Conservation (phyloP, 2,113 vertebrate species). For the Cathartes aura region DNA sequence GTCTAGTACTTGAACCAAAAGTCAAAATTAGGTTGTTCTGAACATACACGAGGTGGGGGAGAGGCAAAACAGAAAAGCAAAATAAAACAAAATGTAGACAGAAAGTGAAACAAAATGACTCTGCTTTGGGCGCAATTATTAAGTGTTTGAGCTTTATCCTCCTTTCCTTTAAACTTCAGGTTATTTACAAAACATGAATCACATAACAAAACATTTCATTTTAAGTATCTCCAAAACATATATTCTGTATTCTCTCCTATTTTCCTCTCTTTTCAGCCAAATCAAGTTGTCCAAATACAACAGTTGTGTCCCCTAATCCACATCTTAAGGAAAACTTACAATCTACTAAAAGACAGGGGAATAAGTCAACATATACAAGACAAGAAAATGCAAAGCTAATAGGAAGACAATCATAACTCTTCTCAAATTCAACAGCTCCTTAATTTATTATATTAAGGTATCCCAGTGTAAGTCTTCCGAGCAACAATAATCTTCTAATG, state of each 20-base stretch:
- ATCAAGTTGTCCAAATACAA: not conserved
- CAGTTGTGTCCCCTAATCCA: not conserved
- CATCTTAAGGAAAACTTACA: not conserved
- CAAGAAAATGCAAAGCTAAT: not conserved
- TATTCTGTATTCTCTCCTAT: not conserved
- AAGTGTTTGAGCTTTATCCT: not conserved
- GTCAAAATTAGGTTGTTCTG: not conserved
- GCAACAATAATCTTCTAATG: not conserved
- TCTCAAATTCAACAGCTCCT: not conserved
- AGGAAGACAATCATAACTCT: not conserved
- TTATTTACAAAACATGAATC: not conserved
- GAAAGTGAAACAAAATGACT: not conserved
- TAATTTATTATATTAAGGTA: not conserved
- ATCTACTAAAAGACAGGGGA: not conserved
- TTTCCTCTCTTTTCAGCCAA: not conserved
- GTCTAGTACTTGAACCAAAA: not conserved
- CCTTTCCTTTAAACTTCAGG: not conserved
- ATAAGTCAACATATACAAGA: not conserved
- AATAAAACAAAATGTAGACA: not conserved
- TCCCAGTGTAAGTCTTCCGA: not conserved
- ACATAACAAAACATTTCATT: not conserved
- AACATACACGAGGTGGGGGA: not conserved
- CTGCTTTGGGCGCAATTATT: not conserved
- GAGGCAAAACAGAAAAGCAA: not conserved
- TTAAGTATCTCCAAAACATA: not conserved